Evolutionary conservation across 2,888 invertebrate genomes (phyloP).

Genomic region (Agrilus biguttatus): DNA sequence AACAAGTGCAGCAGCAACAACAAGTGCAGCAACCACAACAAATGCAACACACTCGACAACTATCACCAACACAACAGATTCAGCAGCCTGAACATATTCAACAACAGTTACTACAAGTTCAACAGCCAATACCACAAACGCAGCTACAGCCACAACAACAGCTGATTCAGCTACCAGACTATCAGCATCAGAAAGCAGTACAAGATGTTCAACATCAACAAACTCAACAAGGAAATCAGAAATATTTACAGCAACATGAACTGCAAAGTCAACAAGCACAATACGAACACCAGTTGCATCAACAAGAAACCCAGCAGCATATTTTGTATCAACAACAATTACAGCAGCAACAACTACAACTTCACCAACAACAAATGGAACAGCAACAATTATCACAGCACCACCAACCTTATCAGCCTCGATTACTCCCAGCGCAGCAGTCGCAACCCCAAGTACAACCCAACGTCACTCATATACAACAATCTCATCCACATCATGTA

Average conservation of each 20-base stretch:
- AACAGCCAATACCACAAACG: background rate
- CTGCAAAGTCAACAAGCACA: background rate
- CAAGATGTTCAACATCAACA: constrained; percentile 4
- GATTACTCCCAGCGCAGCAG: background rate
- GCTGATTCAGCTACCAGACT: too few relatives aligned
- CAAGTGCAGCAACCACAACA: background rate
- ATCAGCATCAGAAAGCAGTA: background rate
- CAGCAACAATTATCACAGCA: background rate
- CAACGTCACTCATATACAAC: background rate
- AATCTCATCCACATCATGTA: background rate
- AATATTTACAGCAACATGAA: background rate
- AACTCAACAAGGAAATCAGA: constrained; percentile 3
- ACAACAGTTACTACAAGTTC: background rate
- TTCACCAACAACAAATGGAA: background rate
- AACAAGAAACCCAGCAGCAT: background rate
- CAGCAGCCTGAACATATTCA: background rate
- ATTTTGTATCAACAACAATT: constrained; percentile 1
- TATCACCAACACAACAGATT: background rate
- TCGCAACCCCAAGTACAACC: background rate
- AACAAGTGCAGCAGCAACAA: background rate
- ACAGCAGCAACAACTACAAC: constrained; percentile 2
- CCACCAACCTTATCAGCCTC: background rate
- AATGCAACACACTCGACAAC: background rate
- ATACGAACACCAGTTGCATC: background rate
- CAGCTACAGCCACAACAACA: constrained; percentile 1